A percentile compares a stretch with the other conserved stretches of the same genome.
Evolutionary conservation across 2,888 invertebrate species (phyloP).

Genomic region (Camponotus fellah): DNA sequence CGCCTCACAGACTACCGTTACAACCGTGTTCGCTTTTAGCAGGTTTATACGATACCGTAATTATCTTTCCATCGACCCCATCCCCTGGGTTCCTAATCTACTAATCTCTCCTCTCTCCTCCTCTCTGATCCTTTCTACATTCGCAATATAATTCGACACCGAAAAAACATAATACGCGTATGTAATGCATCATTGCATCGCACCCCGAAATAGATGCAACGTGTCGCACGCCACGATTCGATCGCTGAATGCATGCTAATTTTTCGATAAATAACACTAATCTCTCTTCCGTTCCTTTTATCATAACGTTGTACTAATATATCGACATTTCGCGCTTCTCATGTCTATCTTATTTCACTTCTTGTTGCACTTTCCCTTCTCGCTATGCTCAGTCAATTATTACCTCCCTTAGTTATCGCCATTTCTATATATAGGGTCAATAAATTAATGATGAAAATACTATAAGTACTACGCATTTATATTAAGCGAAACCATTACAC

Average conservation of each 20-base stretch:
- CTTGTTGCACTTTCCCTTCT: conserved; percentile 6
- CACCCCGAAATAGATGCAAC: conserved; percentile 73
- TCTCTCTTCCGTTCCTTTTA: conserved; percentile 71
- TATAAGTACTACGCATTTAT: conserved; percentile 83
- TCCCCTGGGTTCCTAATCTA: not conserved
- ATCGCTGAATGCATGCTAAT: conserved; percentile 72
- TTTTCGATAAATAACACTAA: conserved; percentile 80
- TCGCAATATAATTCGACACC: conserved; percentile 57
- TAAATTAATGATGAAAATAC: conserved; percentile 84
- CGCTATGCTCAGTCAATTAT: conserved; percentile 41
- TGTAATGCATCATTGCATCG: conserved; percentile 58
- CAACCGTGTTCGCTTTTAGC: conserved; percentile 51
- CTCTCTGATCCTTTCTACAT: not conserved
- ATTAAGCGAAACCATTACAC: conserved; percentile 64
- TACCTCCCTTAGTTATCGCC: conserved; percentile 26
- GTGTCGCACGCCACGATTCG: conserved; percentile 72
- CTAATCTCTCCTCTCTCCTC: conserved; percentile 26
- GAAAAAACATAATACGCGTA: conserved; percentile 60
- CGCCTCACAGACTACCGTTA: conserved; percentile 52
- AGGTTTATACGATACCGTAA: conserved; percentile 24
- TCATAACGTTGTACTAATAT: conserved; percentile 77
- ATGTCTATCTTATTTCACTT: conserved; percentile 40
- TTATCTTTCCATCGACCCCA: conserved; percentile 21
- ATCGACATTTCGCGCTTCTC: conserved; percentile 72
- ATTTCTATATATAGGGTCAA: conserved; percentile 77